Evolutionary conservation across 2,888 invertebrate species (phyloP).

Genomic region (Tenthredo distinguenda): DNA sequence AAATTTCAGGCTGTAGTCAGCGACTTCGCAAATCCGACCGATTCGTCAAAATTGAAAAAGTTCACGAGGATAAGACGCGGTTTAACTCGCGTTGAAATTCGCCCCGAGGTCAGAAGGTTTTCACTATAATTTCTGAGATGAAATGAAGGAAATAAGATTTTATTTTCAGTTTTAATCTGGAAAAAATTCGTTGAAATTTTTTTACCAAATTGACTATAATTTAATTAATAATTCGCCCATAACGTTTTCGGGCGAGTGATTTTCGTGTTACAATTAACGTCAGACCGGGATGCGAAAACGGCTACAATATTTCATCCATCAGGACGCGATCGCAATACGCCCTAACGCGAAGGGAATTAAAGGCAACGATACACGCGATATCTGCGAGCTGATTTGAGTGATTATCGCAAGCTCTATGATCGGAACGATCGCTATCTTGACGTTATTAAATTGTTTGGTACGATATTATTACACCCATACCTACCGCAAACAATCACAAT

Average conservation of each 20-base stretch:
- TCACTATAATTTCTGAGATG: neutral
- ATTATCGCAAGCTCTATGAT: neutral
- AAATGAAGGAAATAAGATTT: no score
- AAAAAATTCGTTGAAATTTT: neutral
- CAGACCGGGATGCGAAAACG: neutral
- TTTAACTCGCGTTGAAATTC: neutral
- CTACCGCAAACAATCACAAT: no score
- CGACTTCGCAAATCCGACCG: neutral
- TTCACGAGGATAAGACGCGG: neutral
- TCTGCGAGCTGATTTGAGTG: neutral
- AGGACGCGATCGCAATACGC: neutral
- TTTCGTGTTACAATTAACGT: neutral
- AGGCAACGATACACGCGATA: conserved; percentile 2
- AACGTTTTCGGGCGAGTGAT: neutral
- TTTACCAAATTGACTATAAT: neutral
- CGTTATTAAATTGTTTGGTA: neutral
- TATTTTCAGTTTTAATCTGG: no score
- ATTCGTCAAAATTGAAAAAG: neutral
- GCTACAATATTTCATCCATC: neutral
- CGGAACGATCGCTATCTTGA: neutral
- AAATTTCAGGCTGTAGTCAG: neutral
- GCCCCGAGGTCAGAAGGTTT: neutral
- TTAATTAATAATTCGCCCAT: neutral
- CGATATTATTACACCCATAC: neutral
- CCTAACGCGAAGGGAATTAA: neutral